phyloP scores from a whole-genome alignment of 2,113 vertebrate species.

The Caranx ignobilis region DNA sequence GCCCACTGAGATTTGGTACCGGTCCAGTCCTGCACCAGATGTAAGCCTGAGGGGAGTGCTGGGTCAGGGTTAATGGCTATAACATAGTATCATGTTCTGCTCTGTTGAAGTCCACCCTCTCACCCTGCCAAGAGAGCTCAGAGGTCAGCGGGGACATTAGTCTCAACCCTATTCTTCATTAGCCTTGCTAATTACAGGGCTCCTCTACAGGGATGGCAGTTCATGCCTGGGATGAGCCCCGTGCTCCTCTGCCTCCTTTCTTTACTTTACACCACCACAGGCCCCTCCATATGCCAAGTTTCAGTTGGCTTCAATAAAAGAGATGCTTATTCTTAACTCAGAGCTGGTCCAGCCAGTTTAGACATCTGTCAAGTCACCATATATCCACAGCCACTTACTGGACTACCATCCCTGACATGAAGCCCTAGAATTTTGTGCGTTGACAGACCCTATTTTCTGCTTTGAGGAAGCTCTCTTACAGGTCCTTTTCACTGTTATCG shows the following conservation, averaged over 20 bases:
- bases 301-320: constrained; percentile 23
- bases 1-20: constrained; percentile 79
- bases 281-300: constrained; percentile 46
- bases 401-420: constrained; percentile 48
- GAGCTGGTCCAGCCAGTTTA: constrained; percentile 39
- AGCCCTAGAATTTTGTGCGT: constrained; percentile 48
- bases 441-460: constrained; percentile 64
- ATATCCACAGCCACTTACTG: constrained; percentile 34
- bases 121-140: constrained; percentile 61
- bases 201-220: constrained; percentile 68
- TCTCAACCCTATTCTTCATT: constrained; percentile 77
- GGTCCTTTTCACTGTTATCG: constrained; percentile 69
- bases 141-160: constrained; percentile 76
- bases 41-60: constrained; percentile 68
- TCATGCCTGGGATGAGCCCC: constrained; percentile 51
- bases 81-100: constrained; percentile 72
- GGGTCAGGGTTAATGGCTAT: constrained; percentile 78
- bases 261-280: constrained; percentile 50
- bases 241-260: constrained; percentile 51
- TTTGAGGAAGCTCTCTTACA: constrained; percentile 63
- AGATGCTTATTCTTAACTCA: constrained; percentile 33
- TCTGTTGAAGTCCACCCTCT: constrained; percentile 71
- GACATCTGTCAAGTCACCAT: constrained; percentile 55
- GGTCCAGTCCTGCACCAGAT: constrained; percentile 79
- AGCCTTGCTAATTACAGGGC: constrained; percentile 78